Evolutionary conservation across 2,888 invertebrate species (phyloP).

Genomic region (Cristatella mucedo): DNA sequence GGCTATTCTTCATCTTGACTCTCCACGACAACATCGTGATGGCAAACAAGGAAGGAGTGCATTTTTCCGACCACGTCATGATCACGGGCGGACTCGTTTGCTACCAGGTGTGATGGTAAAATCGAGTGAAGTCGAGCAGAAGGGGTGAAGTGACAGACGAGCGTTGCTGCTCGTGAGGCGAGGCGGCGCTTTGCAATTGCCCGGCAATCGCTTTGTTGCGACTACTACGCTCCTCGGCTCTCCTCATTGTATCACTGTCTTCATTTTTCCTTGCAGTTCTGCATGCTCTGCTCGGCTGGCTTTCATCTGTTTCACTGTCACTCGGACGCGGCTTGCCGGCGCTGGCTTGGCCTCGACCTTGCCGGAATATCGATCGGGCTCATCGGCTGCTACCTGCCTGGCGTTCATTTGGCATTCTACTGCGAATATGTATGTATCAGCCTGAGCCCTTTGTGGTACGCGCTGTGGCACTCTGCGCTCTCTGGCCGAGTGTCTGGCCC

Average conservation of each 20-base stretch:
- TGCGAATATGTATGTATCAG: conserved; percentile 67
- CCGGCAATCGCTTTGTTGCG: too few species aligned
- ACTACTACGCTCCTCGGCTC: too few species aligned
- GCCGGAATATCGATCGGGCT: conserved; percentile 82
- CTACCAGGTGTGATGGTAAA: conserved; percentile 71
- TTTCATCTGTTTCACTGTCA: conserved; percentile 89
- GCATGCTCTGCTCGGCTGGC: conserved; percentile 75
- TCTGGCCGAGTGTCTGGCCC: too few species aligned
- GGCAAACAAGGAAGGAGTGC: conserved; percentile 52
- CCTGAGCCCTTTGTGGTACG: too few species aligned
- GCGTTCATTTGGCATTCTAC: conserved; percentile 91
- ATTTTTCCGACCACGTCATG: conserved; percentile 65
- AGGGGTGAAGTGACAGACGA: too few species aligned
- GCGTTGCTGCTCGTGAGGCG: too few species aligned
- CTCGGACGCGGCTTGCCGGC: conserved; percentile 66
- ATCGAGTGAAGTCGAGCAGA: too few species aligned
- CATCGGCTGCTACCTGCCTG: conserved; percentile 82
- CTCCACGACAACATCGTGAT: conserved; percentile 57
- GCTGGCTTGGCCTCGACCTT: conserved; percentile 74
- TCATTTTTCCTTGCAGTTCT: conserved; percentile 50
- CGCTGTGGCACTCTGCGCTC: too few species aligned
- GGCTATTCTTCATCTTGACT: conserved; percentile 61
- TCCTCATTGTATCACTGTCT: too few species aligned
- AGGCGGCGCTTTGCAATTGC: too few species aligned
- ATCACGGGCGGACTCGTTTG: conserved; percentile 66